Evolutionary conservation across 2,113 vertebrate genomes (phyloP).

Genomic region (Etheostoma spectabile): DNA sequence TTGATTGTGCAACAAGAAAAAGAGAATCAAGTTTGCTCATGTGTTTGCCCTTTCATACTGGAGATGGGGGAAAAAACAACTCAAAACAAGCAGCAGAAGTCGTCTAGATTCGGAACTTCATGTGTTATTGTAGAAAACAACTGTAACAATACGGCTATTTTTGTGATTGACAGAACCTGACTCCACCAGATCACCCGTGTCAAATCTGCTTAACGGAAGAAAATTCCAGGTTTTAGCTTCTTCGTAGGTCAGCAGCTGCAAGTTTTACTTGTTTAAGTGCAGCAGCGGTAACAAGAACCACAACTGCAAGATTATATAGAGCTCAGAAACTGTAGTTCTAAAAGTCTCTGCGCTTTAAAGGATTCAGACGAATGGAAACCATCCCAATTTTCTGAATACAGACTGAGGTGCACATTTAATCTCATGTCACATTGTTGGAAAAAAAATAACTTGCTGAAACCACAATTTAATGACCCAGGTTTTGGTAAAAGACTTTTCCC

Average conservation of each 20-base stretch:
- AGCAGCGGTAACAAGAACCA: neutral
- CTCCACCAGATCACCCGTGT: neutral
- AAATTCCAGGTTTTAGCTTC: neutral
- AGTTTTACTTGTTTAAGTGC: neutral
- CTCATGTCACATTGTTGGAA: neutral
- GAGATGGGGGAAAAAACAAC: too few species aligned
- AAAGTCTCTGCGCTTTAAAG: conserved; percentile 1
- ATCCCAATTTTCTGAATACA: neutral
- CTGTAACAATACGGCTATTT: neutral
- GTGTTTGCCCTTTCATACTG: neutral
- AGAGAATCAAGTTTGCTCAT: neutral
- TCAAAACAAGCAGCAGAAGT: neutral
- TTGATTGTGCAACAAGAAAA: neutral
- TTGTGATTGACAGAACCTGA: neutral
- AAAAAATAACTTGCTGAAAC: neutral
- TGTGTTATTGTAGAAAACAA: neutral
- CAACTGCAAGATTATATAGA: conserved; percentile 1
- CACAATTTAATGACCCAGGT: neutral
- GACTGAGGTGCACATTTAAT: neutral
- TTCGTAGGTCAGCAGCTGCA: neutral
- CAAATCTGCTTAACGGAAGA: neutral
- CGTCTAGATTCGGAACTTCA: neutral
- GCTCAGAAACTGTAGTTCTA: neutral
- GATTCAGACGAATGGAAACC: conserved; percentile 18
- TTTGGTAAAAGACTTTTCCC: neutral